Evolutionary conservation across 2,113 vertebrate genomes (phyloP).

Genomic region (Noctilio leporinus): DNA sequence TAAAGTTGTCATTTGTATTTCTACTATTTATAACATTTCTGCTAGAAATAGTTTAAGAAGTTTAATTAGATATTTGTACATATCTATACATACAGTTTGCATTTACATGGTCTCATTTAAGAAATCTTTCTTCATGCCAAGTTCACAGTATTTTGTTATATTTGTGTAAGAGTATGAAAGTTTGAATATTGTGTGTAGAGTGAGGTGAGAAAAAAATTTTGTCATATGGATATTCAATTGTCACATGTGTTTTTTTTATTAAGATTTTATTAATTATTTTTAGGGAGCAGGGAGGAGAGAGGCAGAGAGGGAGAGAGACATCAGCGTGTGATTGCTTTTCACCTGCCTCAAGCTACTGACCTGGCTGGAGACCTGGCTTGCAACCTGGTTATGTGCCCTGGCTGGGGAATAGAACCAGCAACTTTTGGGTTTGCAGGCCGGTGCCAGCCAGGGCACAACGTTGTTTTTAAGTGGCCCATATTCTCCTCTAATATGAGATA

Average conservation of each 20-base stretch:
- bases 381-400: too few relatives aligned
- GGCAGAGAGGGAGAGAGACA: too few relatives aligned
- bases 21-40: background rate
- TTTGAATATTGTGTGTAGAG: background rate
- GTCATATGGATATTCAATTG: background rate
- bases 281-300: too few relatives aligned
- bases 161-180: background rate
- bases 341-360: too few relatives aligned
- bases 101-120: background rate
- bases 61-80: background rate
- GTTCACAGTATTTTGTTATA: background rate
- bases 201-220: background rate
- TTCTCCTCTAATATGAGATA: background rate
- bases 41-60: background rate
- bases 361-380: too few relatives aligned
- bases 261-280: too few relatives aligned
- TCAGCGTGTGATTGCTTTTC: too few relatives aligned
- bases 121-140: background rate
- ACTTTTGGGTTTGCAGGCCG: too few relatives aligned
- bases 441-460: background rate
- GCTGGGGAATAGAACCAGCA: too few relatives aligned
- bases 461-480: background rate
- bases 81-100: background rate
- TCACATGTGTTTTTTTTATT: background rate
- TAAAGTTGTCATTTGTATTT: background rate